These are phyloP conservation scores for Gymnoscelis rufifasciata DNA, from an alignment of 2,888 invertebrate genomes.

Conservation along the genomic window DNA sequence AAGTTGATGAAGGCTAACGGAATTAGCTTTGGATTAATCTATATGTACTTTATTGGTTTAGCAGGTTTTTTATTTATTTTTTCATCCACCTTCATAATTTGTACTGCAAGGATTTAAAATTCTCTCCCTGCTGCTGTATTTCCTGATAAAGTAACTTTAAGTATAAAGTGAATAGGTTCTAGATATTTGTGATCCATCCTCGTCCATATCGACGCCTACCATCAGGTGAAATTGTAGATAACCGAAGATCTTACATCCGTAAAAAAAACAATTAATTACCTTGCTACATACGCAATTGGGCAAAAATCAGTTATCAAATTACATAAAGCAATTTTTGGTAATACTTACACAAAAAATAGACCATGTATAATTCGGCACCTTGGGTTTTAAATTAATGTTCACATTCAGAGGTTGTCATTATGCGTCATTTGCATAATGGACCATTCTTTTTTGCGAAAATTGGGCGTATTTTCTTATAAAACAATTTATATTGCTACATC, in stretches of 20 bases:
- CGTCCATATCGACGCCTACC: too few species aligned
- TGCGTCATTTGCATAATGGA: conserved; percentile 50
- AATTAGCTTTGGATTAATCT: neutral
- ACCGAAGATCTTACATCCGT: too few species aligned
- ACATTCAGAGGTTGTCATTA: conserved; percentile 43
- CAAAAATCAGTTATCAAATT: neutral
- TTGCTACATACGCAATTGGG: too few species aligned
- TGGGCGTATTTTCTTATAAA: conserved; percentile 39
- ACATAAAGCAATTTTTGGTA: conserved; percentile 1
- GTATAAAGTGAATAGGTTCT: too few species aligned
- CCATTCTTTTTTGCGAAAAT: conserved; percentile 44
- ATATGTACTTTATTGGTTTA: neutral
- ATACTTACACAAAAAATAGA: conserved; percentile 26
- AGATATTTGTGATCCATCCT: too few species aligned
- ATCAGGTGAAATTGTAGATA: too few species aligned
- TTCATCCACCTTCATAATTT: too few species aligned
- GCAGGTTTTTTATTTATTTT: too few species aligned
- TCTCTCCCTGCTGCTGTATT: too few species aligned
- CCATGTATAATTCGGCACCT: conserved; percentile 24
- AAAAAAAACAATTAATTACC: too few species aligned
- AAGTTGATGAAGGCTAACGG: neutral
- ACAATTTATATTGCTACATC: conserved; percentile 35
- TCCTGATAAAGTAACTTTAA: too few species aligned
- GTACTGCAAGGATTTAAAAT: too few species aligned
- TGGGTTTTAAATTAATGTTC: conserved; percentile 31